phyloP scores from a whole-genome alignment of 2,113 vertebrate genomes.

The Hypomesus transpacificus region DNA sequence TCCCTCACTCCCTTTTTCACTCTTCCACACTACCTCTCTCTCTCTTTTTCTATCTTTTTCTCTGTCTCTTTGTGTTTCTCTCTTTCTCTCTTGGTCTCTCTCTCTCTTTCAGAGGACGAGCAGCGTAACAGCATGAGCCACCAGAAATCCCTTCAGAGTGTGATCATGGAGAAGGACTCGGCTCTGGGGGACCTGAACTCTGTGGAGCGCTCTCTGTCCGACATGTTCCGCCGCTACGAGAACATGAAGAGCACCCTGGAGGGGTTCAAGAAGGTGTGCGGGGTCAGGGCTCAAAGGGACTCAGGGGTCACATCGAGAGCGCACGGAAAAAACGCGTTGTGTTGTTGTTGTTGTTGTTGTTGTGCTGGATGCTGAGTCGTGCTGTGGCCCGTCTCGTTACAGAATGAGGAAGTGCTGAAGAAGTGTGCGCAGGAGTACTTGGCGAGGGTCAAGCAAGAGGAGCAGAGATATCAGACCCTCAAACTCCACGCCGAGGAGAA shows the following conservation, averaged over 20 bases:
- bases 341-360: not conserved
- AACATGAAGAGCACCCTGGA: constrained; percentile 91
- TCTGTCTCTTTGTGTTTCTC: too few species aligned
- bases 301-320: not conserved
- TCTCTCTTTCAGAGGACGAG: constrained; percentile 80
- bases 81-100: not conserved
- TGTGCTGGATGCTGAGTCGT: not conserved
- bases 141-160: constrained; percentile 85
- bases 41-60: not conserved
- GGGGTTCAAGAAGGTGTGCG: constrained; percentile 90
- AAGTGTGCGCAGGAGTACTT: constrained; percentile 97
- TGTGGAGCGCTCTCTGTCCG: constrained; percentile 91
- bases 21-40: not conserved
- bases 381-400: constrained; percentile 14
- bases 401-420: constrained; percentile 97
- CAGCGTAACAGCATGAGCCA: constrained; percentile 81
- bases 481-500: constrained; percentile 96
- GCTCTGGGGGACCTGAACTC: constrained; percentile 92
- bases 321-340: not conserved
- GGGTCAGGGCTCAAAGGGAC: too few species aligned
- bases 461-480: constrained; percentile 93
- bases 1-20: not conserved
- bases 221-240: constrained; percentile 93
- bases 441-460: constrained; percentile 89
- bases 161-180: constrained; percentile 86